Base-by-base conservation (phyloP, 2,113 vertebrate genomes). In the Cochlearius cochlearius region DNA sequence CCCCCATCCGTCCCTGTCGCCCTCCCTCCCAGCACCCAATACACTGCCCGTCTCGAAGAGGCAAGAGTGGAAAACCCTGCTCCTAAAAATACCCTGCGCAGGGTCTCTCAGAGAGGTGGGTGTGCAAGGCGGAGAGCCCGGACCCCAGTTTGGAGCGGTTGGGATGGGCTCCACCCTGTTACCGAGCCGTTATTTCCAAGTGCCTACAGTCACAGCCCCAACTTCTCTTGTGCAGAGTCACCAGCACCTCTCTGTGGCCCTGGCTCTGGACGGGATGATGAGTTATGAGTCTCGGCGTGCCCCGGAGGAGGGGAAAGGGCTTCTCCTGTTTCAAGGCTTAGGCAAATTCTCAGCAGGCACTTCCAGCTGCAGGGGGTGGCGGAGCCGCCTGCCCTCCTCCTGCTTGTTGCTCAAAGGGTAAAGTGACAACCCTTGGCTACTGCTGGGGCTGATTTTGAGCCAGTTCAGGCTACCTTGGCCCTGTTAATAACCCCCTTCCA, bases 11-110 rank as follows among this genome's bases (percentile, higher is more conserved):
- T 25, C 29, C 43, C 55, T 4, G 0, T 13, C 2, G 5, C 16
- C 23, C 23, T 60, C 27, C 20, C 5, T 52, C 39, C 67, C 60
- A 52, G 52, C 29, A 71, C 34, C 41, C 49, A 11, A 25, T 6
- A 18, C 7, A 1, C 18, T 45, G 32, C 22, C 36, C 36, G 11
- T 38, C 41, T 69, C 5, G 3, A 34, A 52, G 38, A 39, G 39
- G 29, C 5, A 34, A 25, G 38, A 43, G 32, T 11, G 21, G 43
- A 58, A 66, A 88, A 15, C 25, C 30, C 38, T 49, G 32, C n/a
- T 43, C 32, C 49, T 26, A 17, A 41, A 41, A 1, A 5, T 9
- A 17, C 1, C 39, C 39, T 3, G 0, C 0, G 2, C 6, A 23
- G 53, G 25, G 47, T 18, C 14, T 56, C 26, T 39, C 5, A 11